Conservation (phyloP, 2,797 vertebrate species). For the Mico argentatus region DNA sequence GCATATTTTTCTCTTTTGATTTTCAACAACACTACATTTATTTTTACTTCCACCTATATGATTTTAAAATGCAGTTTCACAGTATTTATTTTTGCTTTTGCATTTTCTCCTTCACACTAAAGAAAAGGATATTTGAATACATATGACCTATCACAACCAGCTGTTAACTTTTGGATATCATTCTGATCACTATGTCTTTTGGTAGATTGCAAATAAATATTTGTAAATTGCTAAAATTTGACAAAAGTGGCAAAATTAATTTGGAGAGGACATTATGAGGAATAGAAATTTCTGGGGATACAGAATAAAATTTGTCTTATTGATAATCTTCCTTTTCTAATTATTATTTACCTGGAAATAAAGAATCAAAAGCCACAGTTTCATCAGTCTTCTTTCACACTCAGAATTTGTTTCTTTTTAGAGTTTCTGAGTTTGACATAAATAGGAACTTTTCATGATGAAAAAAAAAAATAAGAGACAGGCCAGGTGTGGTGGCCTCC, state of each 20-base stretch:
- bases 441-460: not conserved
- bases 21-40: not conserved
- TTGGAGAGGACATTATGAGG: not conserved
- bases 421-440: not conserved
- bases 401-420: not conserved
- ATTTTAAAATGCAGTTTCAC: not conserved
- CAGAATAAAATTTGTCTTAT: not conserved
- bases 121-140: not conserved
- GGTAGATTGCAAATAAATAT: not conserved
- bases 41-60: not conserved
- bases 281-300: not conserved
- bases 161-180: not conserved
- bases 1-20: not conserved
- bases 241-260: not conserved
- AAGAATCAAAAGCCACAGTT: not conserved
- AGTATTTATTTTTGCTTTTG: not conserved
- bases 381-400: not conserved
- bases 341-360: conserved; percentile 5
- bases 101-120: not conserved
- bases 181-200: not conserved
- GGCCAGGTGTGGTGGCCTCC: not conserved
- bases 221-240: not conserved
- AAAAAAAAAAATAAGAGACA: not conserved
- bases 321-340: not conserved
- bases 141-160: not conserved